These are phyloP conservation scores for Ariolimax columbianus DNA, from an alignment of 2,888 invertebrate genomes.

Conservation along the genomic window DNA sequence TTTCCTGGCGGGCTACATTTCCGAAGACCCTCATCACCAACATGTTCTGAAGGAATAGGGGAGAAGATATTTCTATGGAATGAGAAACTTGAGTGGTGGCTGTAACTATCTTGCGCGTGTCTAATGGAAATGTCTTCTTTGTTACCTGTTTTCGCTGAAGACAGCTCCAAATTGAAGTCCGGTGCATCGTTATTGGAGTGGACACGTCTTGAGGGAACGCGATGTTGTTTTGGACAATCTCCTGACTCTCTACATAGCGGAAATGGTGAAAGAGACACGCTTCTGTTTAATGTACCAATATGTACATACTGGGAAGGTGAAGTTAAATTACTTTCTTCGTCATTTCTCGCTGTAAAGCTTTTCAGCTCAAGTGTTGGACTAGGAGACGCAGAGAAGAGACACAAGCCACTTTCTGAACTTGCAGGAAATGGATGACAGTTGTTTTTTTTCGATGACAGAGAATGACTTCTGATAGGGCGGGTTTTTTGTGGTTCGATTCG, in stretches of 20 bases:
- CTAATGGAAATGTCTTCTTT: background rate
- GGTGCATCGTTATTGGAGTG: background rate
- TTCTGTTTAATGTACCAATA: background rate
- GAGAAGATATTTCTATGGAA: conserved; percentile 28
- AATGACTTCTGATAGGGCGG: background rate
- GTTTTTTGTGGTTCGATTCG: background rate
- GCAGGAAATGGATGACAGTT: background rate
- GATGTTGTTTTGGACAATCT: background rate
- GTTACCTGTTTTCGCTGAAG: background rate
- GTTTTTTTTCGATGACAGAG: background rate
- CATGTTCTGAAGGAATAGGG: conserved; percentile 18
- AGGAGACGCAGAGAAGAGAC: background rate
- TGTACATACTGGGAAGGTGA: background rate
- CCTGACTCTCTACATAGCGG: background rate
- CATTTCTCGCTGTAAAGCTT: background rate
- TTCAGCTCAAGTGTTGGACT: background rate
- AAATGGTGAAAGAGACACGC: background rate
- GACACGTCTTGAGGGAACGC: background rate
- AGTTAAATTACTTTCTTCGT: background rate
- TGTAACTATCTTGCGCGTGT: background rate
- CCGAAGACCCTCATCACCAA: background rate
- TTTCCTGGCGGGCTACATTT: no score
- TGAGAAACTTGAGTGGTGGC: background rate
- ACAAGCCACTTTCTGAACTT: background rate
- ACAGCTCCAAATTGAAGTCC: background rate